A percentile compares a stretch with the other conserved stretches of the same genome.
Conservation (phyloP, 2,888 invertebrate species). For the Dexiosoma caninum region DNA sequence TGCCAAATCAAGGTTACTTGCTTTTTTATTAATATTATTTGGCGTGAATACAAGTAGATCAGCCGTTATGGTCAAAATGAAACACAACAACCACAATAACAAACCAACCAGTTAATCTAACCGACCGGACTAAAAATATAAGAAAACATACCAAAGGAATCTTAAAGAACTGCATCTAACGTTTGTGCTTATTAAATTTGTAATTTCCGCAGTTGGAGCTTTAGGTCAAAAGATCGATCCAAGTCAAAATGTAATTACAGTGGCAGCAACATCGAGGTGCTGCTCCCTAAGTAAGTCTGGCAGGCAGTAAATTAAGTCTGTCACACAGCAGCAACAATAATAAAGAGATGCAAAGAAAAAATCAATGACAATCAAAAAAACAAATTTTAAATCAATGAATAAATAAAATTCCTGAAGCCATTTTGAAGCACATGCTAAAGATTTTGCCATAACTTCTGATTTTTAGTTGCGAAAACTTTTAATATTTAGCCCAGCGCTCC, state of each 20-base stretch:
- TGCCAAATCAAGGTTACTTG: slow-evolving; percentile 64
- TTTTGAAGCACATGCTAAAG: slow-evolving; percentile 14
- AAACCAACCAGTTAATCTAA: slow-evolving; percentile 32
- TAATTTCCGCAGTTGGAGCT: slow-evolving; percentile 76
- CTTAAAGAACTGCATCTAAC: slow-evolving; percentile 23
- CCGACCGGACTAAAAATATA: not conserved
- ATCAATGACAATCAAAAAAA: slow-evolving; percentile 48
- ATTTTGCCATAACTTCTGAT: not conserved
- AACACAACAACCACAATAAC: not conserved
- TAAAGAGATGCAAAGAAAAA: not conserved
- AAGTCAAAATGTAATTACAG: slow-evolving; percentile 75
- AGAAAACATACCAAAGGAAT: not conserved
- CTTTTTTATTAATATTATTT: slow-evolving; percentile 63
- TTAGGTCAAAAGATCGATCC: slow-evolving; percentile 75
- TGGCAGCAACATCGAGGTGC: slow-evolving; percentile 37
- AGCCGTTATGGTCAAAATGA: slow-evolving; percentile 51
- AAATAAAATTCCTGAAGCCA: not conserved
- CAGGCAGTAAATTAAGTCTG: not conserved
- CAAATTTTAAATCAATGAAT: slow-evolving; percentile 60
- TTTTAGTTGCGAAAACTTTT: not conserved
- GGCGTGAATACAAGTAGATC: slow-evolving; percentile 61
- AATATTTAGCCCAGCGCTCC: no score
- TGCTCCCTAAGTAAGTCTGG: slow-evolving; percentile 46
- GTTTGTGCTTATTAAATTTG: slow-evolving; percentile 73
- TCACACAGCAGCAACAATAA: slow-evolving; percentile 17